Percentiles rank a stretch among this genome's conserved stretches.
Evolutionary conservation across 2,888 invertebrate genomes (phyloP).

Genomic region (Ennomos quercinarius): DNA sequence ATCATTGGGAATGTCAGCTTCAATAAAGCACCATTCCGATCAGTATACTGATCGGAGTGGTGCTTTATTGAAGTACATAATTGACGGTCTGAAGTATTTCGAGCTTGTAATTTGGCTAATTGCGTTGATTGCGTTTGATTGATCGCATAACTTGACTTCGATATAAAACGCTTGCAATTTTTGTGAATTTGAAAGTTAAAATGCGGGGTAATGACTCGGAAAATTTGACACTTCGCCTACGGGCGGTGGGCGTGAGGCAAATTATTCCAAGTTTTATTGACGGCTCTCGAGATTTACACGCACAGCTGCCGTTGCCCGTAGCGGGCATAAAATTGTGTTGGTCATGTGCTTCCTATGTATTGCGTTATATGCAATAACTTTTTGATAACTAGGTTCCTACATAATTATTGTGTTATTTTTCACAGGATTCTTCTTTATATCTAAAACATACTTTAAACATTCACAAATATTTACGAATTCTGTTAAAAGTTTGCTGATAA

Average conservation of each 20-base stretch:
- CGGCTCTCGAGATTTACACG: constrained; percentile 56
- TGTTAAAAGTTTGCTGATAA: constrained; percentile 1
- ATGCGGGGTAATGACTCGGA: constrained; percentile 73
- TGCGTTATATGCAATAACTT: neutral
- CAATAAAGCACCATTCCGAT: too few species aligned
- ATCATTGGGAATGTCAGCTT: constrained; percentile 38
- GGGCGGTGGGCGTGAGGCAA: constrained; percentile 59
- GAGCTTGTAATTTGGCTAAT: constrained; percentile 23
- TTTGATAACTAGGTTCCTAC: too few species aligned
- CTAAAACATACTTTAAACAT: too few species aligned
- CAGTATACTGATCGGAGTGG: constrained; percentile 48
- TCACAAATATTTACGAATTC: neutral
- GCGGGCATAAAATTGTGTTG: constrained; percentile 20
- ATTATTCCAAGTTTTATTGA: constrained; percentile 75
- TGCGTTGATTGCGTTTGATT: constrained; percentile 39
- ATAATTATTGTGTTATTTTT: neutral
- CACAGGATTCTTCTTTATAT: too few species aligned
- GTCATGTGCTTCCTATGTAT: constrained; percentile 5
- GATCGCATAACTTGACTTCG: constrained; percentile 36
- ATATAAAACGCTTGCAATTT: constrained; percentile 54
- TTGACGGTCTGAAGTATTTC: constrained; percentile 11
- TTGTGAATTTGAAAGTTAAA: constrained; percentile 64
- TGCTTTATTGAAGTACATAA: constrained; percentile 35
- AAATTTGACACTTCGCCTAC: constrained; percentile 78
- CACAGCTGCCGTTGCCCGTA: constrained; percentile 46